phyloP scores from a whole-genome alignment of 1,140 invertebrate species.

The Bombus cullumanus region DNA sequence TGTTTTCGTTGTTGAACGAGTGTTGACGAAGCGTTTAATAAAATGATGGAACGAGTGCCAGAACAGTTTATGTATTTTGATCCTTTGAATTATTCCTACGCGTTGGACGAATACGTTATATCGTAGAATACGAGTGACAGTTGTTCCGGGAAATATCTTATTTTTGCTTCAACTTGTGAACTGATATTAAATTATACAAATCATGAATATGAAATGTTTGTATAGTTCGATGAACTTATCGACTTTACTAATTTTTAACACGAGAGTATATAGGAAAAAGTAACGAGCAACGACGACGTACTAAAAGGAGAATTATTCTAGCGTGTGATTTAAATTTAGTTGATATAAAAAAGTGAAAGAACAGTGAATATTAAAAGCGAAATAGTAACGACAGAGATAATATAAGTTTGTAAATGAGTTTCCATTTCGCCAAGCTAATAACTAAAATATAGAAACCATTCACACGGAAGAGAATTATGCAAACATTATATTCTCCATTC shows the following conservation, averaged over 20 bases:
- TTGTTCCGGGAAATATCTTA: neutral
- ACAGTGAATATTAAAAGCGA: neutral
- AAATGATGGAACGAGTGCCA: neutral
- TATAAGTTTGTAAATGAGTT: neutral
- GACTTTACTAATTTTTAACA: neutral
- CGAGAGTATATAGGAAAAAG: neutral
- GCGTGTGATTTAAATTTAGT: neutral
- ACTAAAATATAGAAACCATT: neutral
- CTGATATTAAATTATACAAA: neutral
- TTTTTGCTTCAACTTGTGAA: neutral
- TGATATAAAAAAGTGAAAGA: neutral
- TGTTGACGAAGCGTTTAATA: neutral
- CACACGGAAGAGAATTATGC: neutral
- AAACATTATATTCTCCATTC: neutral
- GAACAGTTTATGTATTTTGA: neutral
- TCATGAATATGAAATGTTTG: neutral
- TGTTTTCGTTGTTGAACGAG: neutral
- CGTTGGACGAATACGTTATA: neutral
- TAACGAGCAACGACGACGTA: neutral
- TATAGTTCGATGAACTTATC: neutral
- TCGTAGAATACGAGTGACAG: no score
- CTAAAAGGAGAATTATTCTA: neutral
- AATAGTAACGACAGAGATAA: neutral
- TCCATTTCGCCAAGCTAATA: neutral
- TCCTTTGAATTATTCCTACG: neutral